Evolutionary conservation across 2,888 invertebrate genomes (phyloP).

Genomic region (Cantharis nigra): DNA sequence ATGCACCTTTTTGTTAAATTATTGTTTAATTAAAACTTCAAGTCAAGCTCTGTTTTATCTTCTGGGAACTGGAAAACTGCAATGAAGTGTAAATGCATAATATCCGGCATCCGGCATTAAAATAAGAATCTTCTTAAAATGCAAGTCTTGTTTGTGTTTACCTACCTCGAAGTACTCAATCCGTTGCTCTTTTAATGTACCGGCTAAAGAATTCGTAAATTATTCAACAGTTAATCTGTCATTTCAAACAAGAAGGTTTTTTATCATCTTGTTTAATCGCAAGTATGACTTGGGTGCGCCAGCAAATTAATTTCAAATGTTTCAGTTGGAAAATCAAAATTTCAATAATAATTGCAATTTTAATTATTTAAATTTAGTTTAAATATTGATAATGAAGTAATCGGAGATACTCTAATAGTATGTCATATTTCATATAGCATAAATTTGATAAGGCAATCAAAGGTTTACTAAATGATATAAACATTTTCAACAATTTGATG

Average conservation of each 20-base stretch:
- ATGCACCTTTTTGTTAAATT: neutral
- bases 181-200: neutral
- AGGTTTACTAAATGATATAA: neutral
- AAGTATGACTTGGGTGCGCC: neutral
- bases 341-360: neutral
- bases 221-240: neutral
- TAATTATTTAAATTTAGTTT: neutral
- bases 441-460: neutral
- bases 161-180: neutral
- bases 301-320: neutral
- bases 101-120: neutral
- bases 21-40: neutral
- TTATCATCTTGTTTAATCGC: neutral
- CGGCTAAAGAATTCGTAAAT: neutral
- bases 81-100: neutral
- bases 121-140: neutral
- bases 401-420: neutral
- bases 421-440: neutral
- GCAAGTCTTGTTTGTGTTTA: conserved; percentile 2
- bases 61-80: neutral
- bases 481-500: neutral
- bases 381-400: neutral
- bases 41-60: neutral
- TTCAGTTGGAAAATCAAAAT: neutral
- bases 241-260: neutral